These are phyloP conservation scores for Chrysolina oricalcia DNA, from an alignment of 2,888 invertebrate species.

Conservation along the genomic window DNA sequence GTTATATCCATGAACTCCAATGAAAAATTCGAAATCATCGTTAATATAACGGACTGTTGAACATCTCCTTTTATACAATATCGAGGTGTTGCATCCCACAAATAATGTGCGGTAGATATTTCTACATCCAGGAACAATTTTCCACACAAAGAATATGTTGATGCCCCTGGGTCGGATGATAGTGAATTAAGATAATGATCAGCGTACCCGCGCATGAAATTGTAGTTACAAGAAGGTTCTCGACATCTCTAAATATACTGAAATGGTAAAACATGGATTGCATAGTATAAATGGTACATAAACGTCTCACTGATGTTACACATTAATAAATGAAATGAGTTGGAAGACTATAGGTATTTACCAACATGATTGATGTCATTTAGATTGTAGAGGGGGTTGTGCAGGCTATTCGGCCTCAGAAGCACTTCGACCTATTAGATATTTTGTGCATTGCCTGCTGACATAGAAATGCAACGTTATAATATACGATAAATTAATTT, in stretches of 20 bases:
- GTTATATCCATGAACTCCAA: too few relatives aligned
- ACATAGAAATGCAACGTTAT: too few relatives aligned
- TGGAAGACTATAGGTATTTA: slow-evolving; percentile 17
- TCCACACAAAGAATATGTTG: not conserved
- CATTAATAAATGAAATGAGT: slow-evolving; percentile 6
- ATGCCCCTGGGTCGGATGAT: not conserved
- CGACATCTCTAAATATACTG: not conserved
- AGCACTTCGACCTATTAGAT: too few relatives aligned
- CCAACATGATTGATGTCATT: slow-evolving; percentile 7
- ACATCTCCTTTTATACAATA: too few relatives aligned
- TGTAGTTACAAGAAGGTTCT: slow-evolving; percentile 5
- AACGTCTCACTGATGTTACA: not conserved
- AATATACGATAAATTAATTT: too few relatives aligned
- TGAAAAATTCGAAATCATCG: too few relatives aligned
- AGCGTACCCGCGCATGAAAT: slow-evolving; percentile 11
- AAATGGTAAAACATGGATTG: slow-evolving; percentile 11
- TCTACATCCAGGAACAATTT: not conserved
- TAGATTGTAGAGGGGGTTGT: too few relatives aligned
- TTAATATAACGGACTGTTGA: too few relatives aligned
- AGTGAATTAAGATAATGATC: slow-evolving; percentile 13
- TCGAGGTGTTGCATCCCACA: too few relatives aligned
- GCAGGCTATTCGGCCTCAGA: too few relatives aligned
- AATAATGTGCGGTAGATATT: not conserved
- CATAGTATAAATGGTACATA: slow-evolving; percentile 2
- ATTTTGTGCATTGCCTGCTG: too few relatives aligned